These are phyloP conservation scores for Actinopyga echinites DNA, from an alignment of 53 echinoderm and acorn worm genomes.

Conservation along the genomic window DNA sequence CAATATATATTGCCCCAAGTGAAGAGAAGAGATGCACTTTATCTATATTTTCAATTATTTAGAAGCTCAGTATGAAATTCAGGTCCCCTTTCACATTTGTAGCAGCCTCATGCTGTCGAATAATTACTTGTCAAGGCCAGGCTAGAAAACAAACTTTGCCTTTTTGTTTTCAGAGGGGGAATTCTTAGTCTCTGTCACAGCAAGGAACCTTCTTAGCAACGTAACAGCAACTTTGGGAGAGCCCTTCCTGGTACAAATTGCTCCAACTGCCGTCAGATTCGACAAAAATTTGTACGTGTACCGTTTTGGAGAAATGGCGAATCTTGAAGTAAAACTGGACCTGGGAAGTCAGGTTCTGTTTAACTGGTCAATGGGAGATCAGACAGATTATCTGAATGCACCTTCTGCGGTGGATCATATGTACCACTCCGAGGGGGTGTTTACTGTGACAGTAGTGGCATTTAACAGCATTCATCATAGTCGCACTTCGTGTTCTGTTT, in stretches of 20 bases:
- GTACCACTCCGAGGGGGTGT: conserved; percentile 60
- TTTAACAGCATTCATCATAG: conserved; percentile 70
- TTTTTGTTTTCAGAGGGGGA: conserved; percentile 69
- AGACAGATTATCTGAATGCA: conserved; percentile 80
- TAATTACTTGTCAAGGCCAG: background rate
- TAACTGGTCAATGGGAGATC: conserved; percentile 99
- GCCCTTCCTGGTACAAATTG: conserved; percentile 71
- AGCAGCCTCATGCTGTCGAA: background rate
- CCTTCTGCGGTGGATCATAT: conserved; percentile 69
- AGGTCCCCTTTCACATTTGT: background rate
- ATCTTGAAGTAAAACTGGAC: conserved; percentile 57
- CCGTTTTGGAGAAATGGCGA: conserved; percentile 68
- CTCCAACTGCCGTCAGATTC: conserved; percentile 63
- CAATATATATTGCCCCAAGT: no score
- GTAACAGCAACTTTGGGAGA: conserved; percentile 39
- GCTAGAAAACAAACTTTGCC: no score
- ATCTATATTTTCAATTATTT: no score
- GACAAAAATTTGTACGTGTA: conserved; percentile 39
- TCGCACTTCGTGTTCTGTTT: conserved; percentile 46
- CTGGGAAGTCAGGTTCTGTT: conserved; percentile 73
- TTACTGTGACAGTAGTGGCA: conserved; percentile 71
- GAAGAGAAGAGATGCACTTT: no score
- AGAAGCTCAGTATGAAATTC: background rate
- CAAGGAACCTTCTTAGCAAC: conserved; percentile 63
- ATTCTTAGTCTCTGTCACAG: conserved; percentile 71